These are phyloP conservation scores for Hypolimnas misippus DNA, from an alignment of 2,888 invertebrate genomes.

Conservation along the genomic window DNA sequence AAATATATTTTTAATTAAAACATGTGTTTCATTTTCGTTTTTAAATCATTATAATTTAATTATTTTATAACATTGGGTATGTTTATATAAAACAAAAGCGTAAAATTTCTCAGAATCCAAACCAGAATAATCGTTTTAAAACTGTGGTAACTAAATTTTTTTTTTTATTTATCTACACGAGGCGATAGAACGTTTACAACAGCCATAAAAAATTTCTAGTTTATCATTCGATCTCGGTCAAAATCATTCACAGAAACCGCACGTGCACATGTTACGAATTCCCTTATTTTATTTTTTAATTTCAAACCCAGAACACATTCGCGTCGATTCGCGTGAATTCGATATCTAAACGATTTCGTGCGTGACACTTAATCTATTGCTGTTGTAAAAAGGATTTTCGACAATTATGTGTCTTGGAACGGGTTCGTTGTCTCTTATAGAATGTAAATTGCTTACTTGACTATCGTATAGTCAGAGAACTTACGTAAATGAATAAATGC, in stretches of 20 bases:
- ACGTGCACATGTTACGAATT: slow-evolving; percentile 4
- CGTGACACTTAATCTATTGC: slow-evolving; percentile 15
- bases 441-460: slow-evolving; percentile 1
- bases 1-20: neutral
- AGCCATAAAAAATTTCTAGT: neutral
- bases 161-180: no score
- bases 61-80: no score
- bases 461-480: neutral
- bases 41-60: no score
- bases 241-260: slow-evolving; percentile 5
- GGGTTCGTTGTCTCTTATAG: neutral
- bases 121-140: no score
- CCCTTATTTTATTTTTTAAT: slow-evolving; percentile 1
- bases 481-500: neutral
- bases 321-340: slow-evolving; percentile 14
- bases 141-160: no score
- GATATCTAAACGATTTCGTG: slow-evolving; percentile 15
- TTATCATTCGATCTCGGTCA: slow-evolving; percentile 2
- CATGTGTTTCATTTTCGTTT: no score
- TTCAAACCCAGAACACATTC: neutral
- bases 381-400: neutral
- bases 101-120: no score
- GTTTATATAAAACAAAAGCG: no score
- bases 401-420: neutral
- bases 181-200: no score